These are phyloP conservation scores for Furnarius figulus DNA, from an alignment of 2,113 vertebrate species.

Conservation along the genomic window DNA sequence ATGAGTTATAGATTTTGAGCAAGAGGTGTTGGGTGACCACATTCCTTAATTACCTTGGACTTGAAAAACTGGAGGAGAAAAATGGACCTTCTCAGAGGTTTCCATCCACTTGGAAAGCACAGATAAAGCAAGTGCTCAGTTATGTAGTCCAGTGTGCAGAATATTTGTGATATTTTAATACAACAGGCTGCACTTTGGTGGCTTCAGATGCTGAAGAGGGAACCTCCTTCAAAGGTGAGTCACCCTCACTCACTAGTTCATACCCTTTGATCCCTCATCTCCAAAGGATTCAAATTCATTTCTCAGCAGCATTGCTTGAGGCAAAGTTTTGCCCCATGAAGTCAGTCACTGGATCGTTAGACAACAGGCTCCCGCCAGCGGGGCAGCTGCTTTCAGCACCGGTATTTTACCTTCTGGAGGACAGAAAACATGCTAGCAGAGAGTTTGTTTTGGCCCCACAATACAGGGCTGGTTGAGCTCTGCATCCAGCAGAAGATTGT, in stretches of 20 bases:
- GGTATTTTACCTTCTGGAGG: constrained; percentile 16
- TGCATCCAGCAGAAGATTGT: constrained; percentile 22
- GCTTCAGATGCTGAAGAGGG: fast-evolving
- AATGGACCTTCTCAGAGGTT: not conserved
- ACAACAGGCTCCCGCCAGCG: not conserved
- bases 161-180: fast-evolving
- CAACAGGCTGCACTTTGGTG: not conserved
- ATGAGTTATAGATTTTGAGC: fast-evolving
- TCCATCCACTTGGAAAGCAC: not conserved
- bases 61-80: not conserved
- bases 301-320: not conserved
- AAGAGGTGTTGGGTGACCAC: not conserved
- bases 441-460: constrained; percentile 50
- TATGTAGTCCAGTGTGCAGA: not conserved
- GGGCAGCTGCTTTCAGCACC: not conserved
- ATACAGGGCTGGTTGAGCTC: not conserved
- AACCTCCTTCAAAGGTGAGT: not conserved
- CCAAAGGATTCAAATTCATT: not conserved
- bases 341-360: not conserved
- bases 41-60: not conserved
- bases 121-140: not conserved
- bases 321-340: not conserved
- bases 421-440: not conserved
- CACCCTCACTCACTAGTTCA: fast-evolving
- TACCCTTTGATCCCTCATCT: not conserved